Base-by-base conservation (phyloP, 2,888 invertebrate genomes). In the Eupithecia vulgata region DNA sequence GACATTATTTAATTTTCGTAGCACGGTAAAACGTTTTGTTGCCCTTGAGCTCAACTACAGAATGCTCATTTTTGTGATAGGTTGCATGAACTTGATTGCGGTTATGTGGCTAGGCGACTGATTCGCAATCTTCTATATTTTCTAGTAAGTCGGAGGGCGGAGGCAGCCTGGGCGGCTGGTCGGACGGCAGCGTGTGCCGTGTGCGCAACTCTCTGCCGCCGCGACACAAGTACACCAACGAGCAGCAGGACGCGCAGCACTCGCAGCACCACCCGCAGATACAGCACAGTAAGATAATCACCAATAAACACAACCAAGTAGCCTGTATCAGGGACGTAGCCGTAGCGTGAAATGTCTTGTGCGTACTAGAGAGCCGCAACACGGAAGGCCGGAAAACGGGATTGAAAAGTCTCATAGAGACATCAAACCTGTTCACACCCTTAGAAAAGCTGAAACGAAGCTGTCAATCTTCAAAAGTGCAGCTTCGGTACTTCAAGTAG, bases 181-280 rank as follows among this genome's bases (percentile, higher is more conserved):
- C 94, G 0, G 94, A 94, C 17, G 93, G 91, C 74, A 93, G 94
- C 82, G 85, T 93, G 78, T 93, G 93, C 76, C 91, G 94, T 25
- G 93, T 94, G 13, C 89, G 93, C 57, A 94, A 94, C 83, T 83
- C 92, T 0, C 77, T 94, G 76, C 91, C 93, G 70, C 92, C 89
- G 70, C 86, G 94, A 5, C 91, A 91, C 81, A 94, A 94, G 87
- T 91, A 92, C 82, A 94, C 93, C 75, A 94, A 94, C 80, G 93
- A 93, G 67, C 92, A 91, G 66, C 92, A 64, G 8, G 34, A 90
- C 72, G 85, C 87, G 72, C 91, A 88, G 5, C 85, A 85, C n/a
- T 84, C 82, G 1, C 84, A 85, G 21, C 85, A 84, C 0, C 87
- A 84, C 0, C 80, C 81, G 12, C 87, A 83, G 15, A 86, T 17